A percentile compares a stretch with the other conserved stretches of the same genome.
Conservation (phyloP, 2,888 invertebrate genomes). For the Coenonympha arcania region DNA sequence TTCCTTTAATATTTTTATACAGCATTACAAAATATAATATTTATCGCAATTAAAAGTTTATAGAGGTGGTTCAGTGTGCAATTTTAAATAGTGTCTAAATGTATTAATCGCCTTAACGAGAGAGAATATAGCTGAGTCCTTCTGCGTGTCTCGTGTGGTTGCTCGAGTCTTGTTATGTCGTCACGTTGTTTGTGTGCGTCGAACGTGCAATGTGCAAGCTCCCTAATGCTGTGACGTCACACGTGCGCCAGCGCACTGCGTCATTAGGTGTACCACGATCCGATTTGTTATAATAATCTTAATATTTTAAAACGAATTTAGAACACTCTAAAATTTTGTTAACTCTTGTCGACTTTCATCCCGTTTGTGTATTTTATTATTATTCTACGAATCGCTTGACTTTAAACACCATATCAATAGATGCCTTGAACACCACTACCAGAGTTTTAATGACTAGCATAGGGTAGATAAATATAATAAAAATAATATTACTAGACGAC, state of each 20-base stretch:
- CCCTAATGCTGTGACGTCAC: slow-evolving; percentile 7
- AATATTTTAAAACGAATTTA: slow-evolving; percentile 7
- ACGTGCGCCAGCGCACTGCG: background rate
- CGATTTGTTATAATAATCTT: slow-evolving; percentile 21
- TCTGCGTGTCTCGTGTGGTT: slow-evolving; percentile 60
- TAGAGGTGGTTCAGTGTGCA: slow-evolving; percentile 73
- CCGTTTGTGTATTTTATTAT: background rate
- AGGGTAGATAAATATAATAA: slow-evolving; percentile 20
- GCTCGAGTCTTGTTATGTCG: slow-evolving; percentile 53
- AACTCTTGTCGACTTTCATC: slow-evolving; percentile 8
- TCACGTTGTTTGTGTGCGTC: slow-evolving; percentile 36
- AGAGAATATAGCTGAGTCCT: slow-evolving; percentile 71
- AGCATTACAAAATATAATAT: slow-evolving; percentile 71
- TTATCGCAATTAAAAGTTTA: slow-evolving; percentile 73
- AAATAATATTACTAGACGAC: slow-evolving; percentile 11
- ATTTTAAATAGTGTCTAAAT: slow-evolving; percentile 66
- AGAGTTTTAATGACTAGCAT: slow-evolving; percentile 17
- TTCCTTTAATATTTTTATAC: slow-evolving; percentile 75
- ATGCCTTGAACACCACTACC: slow-evolving; percentile 24
- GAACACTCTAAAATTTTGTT: slow-evolving; percentile 12
- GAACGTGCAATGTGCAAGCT: slow-evolving; percentile 36
- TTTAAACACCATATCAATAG: slow-evolving; percentile 25
- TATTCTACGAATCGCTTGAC: slow-evolving; percentile 15
- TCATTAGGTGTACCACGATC: slow-evolving; percentile 13
- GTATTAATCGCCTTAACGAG: slow-evolving; percentile 73